Conservation (phyloP, 2,888 invertebrate genomes). For the Phytoseiulus persimilis region DNA sequence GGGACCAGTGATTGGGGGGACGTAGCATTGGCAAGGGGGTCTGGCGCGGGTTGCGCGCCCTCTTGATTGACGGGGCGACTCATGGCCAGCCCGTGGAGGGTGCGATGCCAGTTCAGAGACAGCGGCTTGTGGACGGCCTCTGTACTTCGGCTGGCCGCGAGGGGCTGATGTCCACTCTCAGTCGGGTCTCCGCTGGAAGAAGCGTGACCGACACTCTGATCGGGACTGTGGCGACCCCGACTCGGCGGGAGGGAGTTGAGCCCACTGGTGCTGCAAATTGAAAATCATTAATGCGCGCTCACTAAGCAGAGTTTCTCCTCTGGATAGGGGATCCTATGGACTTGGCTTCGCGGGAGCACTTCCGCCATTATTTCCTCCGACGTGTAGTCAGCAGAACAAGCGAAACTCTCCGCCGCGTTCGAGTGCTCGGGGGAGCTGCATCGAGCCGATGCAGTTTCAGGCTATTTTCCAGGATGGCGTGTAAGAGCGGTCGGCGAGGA, state of each 20-base stretch:
- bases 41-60: conserved; percentile 25
- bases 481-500: background rate
- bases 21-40: background rate
- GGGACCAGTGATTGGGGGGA: conserved; percentile 14
- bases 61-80: conserved; percentile 32
- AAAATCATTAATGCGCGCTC: background rate
- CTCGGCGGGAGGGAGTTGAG: conserved; percentile 36
- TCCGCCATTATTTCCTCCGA: background rate
- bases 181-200: conserved; percentile 12
- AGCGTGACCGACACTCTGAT: conserved; percentile 9
- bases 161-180: background rate
- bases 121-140: conserved; percentile 37
- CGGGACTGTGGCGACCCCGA: conserved; percentile 15
- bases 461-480: background rate
- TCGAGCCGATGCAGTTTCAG: background rate
- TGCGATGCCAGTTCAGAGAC: conserved; percentile 38
- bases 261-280: conserved; percentile 31
- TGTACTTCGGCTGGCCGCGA: conserved; percentile 35
- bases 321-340: background rate
- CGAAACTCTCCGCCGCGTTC: background rate
- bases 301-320: too few species aligned
- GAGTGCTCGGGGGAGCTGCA: too few species aligned
- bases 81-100: conserved; percentile 37
- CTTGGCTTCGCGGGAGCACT: background rate
- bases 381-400: background rate